These are phyloP conservation scores for Pandion haliaetus DNA, from an alignment of 2,113 vertebrate species.

Conservation along the genomic window DNA sequence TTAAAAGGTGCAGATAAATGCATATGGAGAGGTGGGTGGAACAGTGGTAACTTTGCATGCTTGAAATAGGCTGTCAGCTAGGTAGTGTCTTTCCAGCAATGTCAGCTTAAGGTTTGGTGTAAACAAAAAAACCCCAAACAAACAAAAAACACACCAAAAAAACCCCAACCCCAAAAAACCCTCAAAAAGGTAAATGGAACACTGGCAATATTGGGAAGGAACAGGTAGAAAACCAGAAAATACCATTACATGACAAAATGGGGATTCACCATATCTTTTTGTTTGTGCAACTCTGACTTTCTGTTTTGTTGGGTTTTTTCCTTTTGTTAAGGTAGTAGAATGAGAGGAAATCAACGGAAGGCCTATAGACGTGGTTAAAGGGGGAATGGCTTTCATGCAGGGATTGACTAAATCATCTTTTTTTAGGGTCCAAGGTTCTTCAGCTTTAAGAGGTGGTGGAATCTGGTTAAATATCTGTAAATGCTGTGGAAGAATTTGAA, in stretches of 20 bases:
- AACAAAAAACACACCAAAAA: neutral
- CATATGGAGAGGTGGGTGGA: neutral
- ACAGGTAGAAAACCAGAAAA: neutral
- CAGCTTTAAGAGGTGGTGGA: neutral
- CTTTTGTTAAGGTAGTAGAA: neutral
- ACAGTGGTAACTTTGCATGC: neutral
- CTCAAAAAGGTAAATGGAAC: neutral
- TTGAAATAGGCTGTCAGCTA: neutral
- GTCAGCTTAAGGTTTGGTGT: neutral
- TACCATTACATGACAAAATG: neutral
- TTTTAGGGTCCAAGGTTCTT: neutral
- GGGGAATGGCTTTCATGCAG: neutral
- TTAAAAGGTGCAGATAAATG: neutral
- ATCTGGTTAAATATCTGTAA: neutral
- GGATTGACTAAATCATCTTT: neutral
- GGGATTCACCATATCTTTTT: neutral
- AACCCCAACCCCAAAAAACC: too few relatives aligned
- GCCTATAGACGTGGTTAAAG: neutral
- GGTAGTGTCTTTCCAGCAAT: neutral
- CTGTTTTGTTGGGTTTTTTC: neutral
- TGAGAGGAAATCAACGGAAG: neutral
- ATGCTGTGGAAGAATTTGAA: neutral
- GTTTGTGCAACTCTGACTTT: neutral
- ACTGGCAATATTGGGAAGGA: neutral
- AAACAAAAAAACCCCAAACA: neutral